phyloP scores from a whole-genome alignment of 2,888 invertebrate species.

The Watsonalla cultraria region DNA sequence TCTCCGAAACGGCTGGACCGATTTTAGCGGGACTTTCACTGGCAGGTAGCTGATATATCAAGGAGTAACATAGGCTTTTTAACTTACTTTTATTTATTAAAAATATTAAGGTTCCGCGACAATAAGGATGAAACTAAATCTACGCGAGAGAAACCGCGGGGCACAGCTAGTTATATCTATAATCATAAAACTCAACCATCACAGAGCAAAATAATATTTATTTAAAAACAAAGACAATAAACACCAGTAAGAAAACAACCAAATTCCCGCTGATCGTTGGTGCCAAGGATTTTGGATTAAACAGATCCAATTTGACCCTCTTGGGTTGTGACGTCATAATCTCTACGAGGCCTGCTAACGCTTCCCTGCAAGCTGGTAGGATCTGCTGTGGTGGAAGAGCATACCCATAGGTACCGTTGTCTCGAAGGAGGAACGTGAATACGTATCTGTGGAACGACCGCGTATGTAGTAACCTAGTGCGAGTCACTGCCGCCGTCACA shows the following conservation, averaged over 20 bases:
- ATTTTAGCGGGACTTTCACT: too few species aligned
- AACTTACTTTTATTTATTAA: too few species aligned
- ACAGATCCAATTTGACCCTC: slow-evolving; percentile 25
- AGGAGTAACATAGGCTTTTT: too few species aligned
- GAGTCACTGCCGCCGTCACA: too few species aligned
- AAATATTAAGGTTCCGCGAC: too few species aligned
- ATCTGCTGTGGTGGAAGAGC: slow-evolving; percentile 83
- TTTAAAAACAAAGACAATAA: background rate
- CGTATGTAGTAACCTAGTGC: too few species aligned
- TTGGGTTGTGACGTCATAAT: slow-evolving; percentile 53
- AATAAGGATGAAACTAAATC: too few species aligned
- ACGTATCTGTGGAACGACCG: slow-evolving; percentile 38
- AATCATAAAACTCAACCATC: too few species aligned
- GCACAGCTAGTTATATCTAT: too few species aligned
- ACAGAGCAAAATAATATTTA: background rate
- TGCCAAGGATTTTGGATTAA: slow-evolving; percentile 4
- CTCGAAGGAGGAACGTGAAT: slow-evolving; percentile 71
- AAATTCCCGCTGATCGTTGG: background rate
- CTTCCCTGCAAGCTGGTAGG: slow-evolving; percentile 78
- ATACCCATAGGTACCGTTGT: slow-evolving; percentile 83
- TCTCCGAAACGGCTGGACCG: too few species aligned
- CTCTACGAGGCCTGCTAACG: slow-evolving; percentile 72
- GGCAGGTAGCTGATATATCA: too few species aligned
- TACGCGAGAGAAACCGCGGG: too few species aligned
- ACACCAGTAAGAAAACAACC: background rate